Percentiles rank a stretch among this genome's conserved stretches.
Conservation (phyloP, 2,113 vertebrate species). For the Myiopsitta monachus region DNA sequence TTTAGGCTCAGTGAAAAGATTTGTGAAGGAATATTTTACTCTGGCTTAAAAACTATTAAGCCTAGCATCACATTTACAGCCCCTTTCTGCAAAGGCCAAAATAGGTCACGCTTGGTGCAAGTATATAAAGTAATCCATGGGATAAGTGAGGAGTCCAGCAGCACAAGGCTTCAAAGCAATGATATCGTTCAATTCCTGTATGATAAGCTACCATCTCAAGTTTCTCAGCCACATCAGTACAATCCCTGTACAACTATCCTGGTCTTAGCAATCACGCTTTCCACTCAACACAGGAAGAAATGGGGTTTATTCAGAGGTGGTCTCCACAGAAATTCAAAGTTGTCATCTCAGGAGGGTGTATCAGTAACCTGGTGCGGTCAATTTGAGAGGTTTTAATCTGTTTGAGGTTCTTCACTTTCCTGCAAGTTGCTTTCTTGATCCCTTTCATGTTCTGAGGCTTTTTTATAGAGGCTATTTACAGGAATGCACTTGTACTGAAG, state of each 20-base stretch:
- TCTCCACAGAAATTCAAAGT: not conserved
- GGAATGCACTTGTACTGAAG: not conserved
- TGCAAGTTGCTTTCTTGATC: not conserved
- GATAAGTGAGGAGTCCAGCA: not conserved
- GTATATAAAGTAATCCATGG: not conserved
- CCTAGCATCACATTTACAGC: not conserved
- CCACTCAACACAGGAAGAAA: not conserved
- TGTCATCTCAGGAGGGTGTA: not conserved
- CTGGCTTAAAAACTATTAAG: not conserved
- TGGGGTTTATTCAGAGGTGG: not conserved
- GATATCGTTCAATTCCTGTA: not conserved
- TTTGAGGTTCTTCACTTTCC: not conserved
- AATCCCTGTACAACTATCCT: not conserved
- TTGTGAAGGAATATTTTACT: not conserved
- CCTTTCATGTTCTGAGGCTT: not conserved
- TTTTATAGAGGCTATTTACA: not conserved
- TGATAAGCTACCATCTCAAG: not conserved
- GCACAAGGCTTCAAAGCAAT: not conserved
- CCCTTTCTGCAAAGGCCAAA: not conserved
- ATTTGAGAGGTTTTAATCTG: not conserved
- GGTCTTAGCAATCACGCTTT: not conserved
- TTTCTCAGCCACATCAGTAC: not conserved
- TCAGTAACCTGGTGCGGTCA: not conserved
- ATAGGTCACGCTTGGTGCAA: fast-evolving
- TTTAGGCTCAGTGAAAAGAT: not conserved